phyloP scores from a whole-genome alignment of 2,797 vertebrate genomes.

The Heteromormyrus szaboi region DNA sequence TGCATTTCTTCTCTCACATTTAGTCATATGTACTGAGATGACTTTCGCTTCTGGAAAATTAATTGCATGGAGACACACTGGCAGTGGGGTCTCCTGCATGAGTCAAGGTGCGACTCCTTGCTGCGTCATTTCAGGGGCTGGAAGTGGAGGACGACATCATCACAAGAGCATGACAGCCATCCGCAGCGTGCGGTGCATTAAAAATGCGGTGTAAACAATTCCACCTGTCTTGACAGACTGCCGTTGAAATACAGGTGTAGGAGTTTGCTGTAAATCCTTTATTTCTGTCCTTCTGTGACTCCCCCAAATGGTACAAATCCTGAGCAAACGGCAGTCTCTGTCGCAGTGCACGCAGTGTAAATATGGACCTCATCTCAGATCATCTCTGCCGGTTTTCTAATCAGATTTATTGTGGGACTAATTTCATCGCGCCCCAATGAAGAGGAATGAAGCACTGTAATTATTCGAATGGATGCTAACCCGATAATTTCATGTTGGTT shows the following conservation, averaged over 20 bases:
- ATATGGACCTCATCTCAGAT: not conserved
- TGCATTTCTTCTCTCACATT: not conserved
- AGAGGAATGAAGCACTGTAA: slow-evolving; percentile 24
- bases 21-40: not conserved
- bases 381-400: slow-evolving; percentile 17
- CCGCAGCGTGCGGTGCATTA: not conserved
- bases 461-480: slow-evolving; percentile 30
- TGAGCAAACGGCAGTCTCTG: not conserved
- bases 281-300: not conserved
- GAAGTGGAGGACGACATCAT: not conserved
- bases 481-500: slow-evolving; percentile 31
- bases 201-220: slow-evolving; percentile 11
- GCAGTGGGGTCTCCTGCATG: not conserved
- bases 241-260: slow-evolving; percentile 23
- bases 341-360: not conserved
- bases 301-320: not conserved
- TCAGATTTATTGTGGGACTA: slow-evolving; percentile 27
- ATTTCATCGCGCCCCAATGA: slow-evolving; percentile 23
- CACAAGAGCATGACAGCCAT: not conserved
- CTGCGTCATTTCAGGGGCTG: not conserved
- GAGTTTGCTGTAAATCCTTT: slow-evolving; percentile 13
- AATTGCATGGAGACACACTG: not conserved
- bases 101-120: not conserved
- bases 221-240: slow-evolving; percentile 21
- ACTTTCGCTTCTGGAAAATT: not conserved